Conservation (phyloP, 2,888 invertebrate genomes). For the Diaphora mendica region DNA sequence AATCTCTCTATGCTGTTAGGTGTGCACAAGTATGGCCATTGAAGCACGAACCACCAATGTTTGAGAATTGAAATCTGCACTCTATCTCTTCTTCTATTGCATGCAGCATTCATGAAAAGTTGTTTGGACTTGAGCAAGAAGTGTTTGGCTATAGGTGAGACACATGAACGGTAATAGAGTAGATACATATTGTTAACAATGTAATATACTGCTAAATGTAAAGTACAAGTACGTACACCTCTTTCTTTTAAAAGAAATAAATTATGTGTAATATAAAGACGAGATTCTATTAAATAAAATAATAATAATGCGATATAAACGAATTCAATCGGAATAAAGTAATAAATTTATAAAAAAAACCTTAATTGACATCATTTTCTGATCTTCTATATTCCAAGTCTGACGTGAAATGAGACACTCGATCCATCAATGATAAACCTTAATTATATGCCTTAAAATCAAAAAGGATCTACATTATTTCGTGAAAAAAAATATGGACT, state of each 20-base stretch:
- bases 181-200: background rate
- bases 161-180: conserved; percentile 38
- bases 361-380: background rate
- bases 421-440: background rate
- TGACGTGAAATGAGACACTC: background rate
- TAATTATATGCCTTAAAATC: background rate
- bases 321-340: background rate
- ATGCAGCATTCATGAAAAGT: conserved; percentile 93
- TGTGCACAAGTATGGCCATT: conserved; percentile 53
- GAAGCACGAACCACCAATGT: conserved; percentile 64
- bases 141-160: conserved; percentile 91
- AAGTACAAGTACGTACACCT: background rate
- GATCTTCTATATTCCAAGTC: background rate
- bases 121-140: conserved; percentile 93
- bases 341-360: background rate
- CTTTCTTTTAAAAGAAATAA: background rate
- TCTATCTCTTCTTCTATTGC: conserved; percentile 87
- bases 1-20: conserved; percentile 44
- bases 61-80: conserved; percentile 71
- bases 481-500: background rate
- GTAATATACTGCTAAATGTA: background rate
- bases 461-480: background rate
- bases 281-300: background rate
- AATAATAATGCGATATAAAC: background rate
- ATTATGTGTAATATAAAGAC: background rate